phyloP scores from a whole-genome alignment of 2,797 vertebrate species.

The Oceanodroma leucorhoa region DNA sequence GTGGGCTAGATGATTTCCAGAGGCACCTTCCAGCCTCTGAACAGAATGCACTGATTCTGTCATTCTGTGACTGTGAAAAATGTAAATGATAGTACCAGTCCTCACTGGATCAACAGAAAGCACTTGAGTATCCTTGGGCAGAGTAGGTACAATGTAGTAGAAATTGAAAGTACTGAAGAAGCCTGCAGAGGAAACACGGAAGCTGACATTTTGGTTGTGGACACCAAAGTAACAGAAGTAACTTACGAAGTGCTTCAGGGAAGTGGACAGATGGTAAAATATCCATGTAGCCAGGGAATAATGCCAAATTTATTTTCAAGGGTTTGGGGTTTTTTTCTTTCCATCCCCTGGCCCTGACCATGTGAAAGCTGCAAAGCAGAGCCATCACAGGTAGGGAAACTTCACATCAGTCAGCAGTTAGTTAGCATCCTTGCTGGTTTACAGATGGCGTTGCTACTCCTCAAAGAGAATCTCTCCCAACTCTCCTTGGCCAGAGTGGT shows the following conservation, averaged over 20 bases:
- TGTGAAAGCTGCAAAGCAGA: not conserved
- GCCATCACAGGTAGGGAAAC: not conserved
- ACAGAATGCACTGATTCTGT: not conserved
- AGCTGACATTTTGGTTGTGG: not conserved
- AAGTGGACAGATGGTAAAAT: not conserved
- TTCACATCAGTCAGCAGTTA: not conserved
- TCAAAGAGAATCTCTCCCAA: not conserved
- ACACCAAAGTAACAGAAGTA: not conserved
- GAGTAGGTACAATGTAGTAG: not conserved
- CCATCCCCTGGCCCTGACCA: not conserved
- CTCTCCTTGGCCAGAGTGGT: not conserved
- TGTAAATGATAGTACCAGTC: not conserved
- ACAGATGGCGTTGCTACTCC: not conserved
- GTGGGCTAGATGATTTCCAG: not conserved
- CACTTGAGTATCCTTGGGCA: not conserved
- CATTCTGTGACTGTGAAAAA: not conserved
- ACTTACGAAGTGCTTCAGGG: not conserved
- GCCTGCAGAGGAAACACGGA: not conserved
- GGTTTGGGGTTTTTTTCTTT: accelerated
- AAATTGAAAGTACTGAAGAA: not conserved
- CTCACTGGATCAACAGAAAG: not conserved
- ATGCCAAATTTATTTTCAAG: not conserved
- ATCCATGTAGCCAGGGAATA: not conserved
- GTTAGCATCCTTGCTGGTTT: not conserved
- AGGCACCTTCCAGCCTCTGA: not conserved